Conservation (phyloP, 2,797 vertebrate species). For the Emys orbicularis region DNA sequence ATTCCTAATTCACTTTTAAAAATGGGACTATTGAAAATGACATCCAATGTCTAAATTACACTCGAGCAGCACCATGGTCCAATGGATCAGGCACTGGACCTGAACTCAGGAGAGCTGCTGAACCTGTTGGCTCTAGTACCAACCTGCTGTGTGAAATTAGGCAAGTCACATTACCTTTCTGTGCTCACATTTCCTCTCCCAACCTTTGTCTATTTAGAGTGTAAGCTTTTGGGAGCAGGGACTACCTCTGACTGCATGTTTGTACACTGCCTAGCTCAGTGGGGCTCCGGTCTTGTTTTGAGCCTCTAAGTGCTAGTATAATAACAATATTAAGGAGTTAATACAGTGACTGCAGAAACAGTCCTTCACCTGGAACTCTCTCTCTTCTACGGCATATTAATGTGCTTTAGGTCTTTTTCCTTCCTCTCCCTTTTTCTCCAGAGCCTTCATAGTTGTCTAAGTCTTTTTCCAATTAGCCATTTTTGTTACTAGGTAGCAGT, state of each 20-base stretch:
- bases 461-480: conserved; percentile 35
- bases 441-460: background rate
- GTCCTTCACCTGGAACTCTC: background rate
- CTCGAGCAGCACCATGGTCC: background rate
- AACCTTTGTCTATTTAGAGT: background rate
- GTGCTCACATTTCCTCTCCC: background rate
- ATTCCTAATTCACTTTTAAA: fast-evolving
- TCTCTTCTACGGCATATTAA: background rate
- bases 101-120: background rate
- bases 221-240: background rate
- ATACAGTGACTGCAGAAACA: background rate
- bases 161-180: background rate
- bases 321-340: background rate
- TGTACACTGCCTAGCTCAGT: background rate
- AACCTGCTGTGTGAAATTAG: background rate
- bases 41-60: background rate
- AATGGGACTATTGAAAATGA: background rate
- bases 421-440: background rate
- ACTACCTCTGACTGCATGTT: background rate
- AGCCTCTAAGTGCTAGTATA: background rate
- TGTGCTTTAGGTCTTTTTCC: conserved; percentile 11
- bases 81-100: background rate
- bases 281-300: background rate
- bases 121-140: background rate
- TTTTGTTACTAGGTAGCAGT: background rate